Percentiles rank a stretch among this genome's conserved stretches.
These are phyloP conservation scores for Linepithema humile DNA, from an alignment of 1,140 invertebrate species.

Conservation along the genomic window DNA sequence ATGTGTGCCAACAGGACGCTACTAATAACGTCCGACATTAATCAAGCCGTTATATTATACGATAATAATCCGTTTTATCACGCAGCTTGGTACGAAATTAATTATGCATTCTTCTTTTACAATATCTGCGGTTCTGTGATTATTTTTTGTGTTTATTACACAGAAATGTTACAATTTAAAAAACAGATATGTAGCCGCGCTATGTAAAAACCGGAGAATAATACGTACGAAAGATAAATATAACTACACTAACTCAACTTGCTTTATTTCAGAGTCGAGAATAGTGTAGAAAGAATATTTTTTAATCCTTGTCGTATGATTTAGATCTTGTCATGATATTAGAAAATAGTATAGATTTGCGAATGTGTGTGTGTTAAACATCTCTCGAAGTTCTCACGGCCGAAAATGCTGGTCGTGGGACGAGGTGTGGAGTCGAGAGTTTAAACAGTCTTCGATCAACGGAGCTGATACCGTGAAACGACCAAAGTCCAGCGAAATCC, in stretches of 20 bases:
- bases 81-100: conserved; percentile 14
- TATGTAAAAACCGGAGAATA: not conserved
- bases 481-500: conserved; percentile 60
- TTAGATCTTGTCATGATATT: no score
- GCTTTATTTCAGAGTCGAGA: not conserved
- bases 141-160: not conserved
- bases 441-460: conserved; percentile 59
- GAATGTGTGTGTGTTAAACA: not conserved
- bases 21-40: conserved; percentile 43
- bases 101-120: conserved; percentile 25
- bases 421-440: conserved; percentile 25
- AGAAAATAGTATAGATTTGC: not conserved
- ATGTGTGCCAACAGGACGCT: conserved; percentile 43
- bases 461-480: conserved; percentile 30
- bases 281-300: not conserved
- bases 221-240: not conserved
- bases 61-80: conserved; percentile 40
- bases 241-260: not conserved
- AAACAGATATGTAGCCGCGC: not conserved
- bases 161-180: not conserved
- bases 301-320: not conserved
- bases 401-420: conserved; percentile 17
- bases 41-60: conserved; percentile 36
- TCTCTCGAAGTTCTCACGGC: not conserved
- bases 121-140: not conserved